phyloP scores from a whole-genome alignment of 2,888 invertebrate species.

The Megamerina dolium region DNA sequence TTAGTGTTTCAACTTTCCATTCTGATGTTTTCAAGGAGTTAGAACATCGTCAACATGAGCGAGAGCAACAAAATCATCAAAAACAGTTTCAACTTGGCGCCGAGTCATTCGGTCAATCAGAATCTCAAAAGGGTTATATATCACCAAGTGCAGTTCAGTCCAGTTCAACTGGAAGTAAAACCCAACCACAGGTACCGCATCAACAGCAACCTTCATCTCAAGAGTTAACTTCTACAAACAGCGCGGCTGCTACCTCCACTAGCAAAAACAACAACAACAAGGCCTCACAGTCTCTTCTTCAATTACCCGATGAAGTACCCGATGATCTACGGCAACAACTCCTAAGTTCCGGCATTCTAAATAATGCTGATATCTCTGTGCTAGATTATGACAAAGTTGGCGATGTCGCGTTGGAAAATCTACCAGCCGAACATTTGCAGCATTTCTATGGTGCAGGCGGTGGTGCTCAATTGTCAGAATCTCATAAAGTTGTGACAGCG shows the following conservation, averaged over 20 bases:
- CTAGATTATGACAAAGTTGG: conserved; percentile 85
- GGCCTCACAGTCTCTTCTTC: conserved; percentile 45
- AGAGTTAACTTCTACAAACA: conserved; percentile 3
- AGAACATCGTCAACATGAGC: conserved; percentile 29
- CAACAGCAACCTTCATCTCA: background rate
- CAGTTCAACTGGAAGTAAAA: background rate
- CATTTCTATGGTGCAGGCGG: conserved; percentile 84
- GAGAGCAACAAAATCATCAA: background rate
- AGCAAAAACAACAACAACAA: conserved; percentile 21
- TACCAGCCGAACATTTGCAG: conserved; percentile 79
- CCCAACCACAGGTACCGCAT: background rate
- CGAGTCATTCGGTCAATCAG: background rate
- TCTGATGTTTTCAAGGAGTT: conserved; percentile 47
- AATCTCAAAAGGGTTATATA: conserved; percentile 7
- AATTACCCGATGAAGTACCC: conserved; percentile 80
- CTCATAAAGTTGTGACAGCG: conserved; percentile 63
- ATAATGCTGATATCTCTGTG: conserved; percentile 81
- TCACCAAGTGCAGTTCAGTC: background rate
- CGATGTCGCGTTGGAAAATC: conserved; percentile 72
- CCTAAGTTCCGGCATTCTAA: conserved; percentile 76
- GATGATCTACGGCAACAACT: conserved; percentile 78
- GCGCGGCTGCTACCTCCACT: conserved; percentile 6
- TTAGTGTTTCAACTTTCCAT: conserved; percentile 46
- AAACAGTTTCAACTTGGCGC: background rate
- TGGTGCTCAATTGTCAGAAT: conserved; percentile 63